Conservation (phyloP, 2,113 vertebrate species). For the Meles meles region DNA sequence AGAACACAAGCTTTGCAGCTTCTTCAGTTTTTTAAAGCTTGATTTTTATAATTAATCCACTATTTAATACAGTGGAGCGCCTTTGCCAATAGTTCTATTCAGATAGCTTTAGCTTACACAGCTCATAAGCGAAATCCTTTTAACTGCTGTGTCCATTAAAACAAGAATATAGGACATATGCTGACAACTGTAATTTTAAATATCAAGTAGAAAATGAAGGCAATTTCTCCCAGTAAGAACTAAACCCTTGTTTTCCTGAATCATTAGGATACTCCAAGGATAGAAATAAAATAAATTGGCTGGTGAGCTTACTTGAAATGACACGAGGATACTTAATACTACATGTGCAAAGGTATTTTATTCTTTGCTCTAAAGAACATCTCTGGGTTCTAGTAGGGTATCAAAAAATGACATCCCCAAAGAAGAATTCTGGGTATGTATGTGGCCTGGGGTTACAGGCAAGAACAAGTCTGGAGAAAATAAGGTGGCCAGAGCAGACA, state of each 20-base stretch:
- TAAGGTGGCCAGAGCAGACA: not conserved
- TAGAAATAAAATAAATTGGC: slow-evolving; percentile 33
- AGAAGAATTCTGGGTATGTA: not conserved
- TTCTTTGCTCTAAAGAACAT: not conserved
- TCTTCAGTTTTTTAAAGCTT: not conserved
- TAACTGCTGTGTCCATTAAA: slow-evolving; percentile 2
- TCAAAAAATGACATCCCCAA: not conserved
- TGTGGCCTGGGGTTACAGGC: not conserved
- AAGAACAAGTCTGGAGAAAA: not conserved
- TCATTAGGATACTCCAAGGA: not conserved
- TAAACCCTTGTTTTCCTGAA: slow-evolving; percentile 22
- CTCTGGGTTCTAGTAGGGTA: not conserved
- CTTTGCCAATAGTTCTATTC: not conserved
- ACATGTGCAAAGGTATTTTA: not conserved
- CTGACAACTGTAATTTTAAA: slow-evolving; percentile 20
- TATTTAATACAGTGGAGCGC: not conserved
- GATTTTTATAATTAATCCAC: not conserved
- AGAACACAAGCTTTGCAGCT: not conserved
- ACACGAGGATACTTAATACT: not conserved
- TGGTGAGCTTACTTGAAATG: not conserved
- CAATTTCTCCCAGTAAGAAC: slow-evolving; percentile 27
- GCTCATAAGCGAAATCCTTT: not conserved
- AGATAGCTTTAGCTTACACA: not conserved
- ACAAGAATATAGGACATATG: not conserved
- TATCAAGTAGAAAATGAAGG: slow-evolving; percentile 23